Base-by-base conservation (phyloP, 2,888 invertebrate genomes). In the Acronicta aceris region DNA sequence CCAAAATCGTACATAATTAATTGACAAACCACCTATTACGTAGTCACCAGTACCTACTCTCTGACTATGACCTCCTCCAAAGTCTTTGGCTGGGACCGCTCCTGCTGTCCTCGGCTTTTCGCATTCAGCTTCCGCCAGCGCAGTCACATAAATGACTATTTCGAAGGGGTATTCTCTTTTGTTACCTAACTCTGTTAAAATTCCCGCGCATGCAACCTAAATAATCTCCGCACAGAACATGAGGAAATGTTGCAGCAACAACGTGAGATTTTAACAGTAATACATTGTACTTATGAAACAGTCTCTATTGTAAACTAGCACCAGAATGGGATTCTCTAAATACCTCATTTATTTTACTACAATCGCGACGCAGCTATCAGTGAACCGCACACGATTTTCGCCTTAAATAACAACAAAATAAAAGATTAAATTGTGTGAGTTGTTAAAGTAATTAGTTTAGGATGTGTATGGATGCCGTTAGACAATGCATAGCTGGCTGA, bases 241-340 rank as follows among this genome's bases (percentile, higher is more conserved):
- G 30, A 56, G 52, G 52, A 53, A 51, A 54, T 67, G 67, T 57
- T 42, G 73, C 57, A 73, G 62, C 54, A 70, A 38, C 5, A 49
- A 36, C 68, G 69, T 70, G 74, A 70, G 69, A 70, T 46, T 67
- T 57, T 58, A 67, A 51, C 53, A 72, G 56, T 50, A 67, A 55
- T 54, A 66, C 3, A 49, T 43, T 45, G 66, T 43, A 50, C 62
- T 72, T 57, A 67, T 30, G 69, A 68, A 67, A 70, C 45, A 48
- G 41, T 40, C 49, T 16, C 71, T 25, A 70, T 70, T 70, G 70
- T 70, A 52, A 58, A 60, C 38, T 56, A 69, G 45, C 40, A 56
- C 67, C 41, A 66, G 57, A 69, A 73, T 70, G 48, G 57, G 64
- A 79, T 73, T 80, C 67, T 79, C 45, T 64, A 76, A 76, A 79